Evolutionary conservation across 2,113 vertebrate genomes (phyloP).

Genomic region (Drymodes brunneopygia): DNA sequence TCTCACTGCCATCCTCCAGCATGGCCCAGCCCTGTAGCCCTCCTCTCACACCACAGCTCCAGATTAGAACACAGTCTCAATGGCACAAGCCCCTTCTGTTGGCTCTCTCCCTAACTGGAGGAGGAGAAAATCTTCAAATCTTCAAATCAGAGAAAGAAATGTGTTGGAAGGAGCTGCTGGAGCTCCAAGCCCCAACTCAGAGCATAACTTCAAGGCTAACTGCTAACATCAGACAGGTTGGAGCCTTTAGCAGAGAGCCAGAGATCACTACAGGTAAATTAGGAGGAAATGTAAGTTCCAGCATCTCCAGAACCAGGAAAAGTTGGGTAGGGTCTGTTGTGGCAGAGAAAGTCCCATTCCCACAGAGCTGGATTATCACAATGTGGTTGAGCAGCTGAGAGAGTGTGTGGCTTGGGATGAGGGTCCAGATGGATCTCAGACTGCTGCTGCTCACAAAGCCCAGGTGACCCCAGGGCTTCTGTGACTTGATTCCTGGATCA

Average conservation of each 20-base stretch:
- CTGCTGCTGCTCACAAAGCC: neutral
- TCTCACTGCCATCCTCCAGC: neutral
- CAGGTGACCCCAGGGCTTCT: neutral
- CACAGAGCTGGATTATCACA: neutral
- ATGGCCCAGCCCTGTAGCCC: neutral
- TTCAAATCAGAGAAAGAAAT: neutral
- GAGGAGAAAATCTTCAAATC: neutral
- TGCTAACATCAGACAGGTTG: neutral
- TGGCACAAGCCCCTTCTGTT: neutral
- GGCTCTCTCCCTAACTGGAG: neutral
- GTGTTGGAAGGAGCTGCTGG: neutral
- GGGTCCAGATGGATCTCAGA: neutral
- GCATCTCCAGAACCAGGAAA: neutral
- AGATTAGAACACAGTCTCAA: neutral
- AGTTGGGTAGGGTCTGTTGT: neutral
- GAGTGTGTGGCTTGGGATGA: neutral
- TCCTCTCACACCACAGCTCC: neutral
- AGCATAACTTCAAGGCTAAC: neutral
- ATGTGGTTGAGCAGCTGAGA: neutral
- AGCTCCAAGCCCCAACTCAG: neutral
- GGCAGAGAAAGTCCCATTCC: neutral
- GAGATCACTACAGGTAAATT: neutral
- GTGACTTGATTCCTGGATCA: neutral
- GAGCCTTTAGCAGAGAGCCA: neutral
- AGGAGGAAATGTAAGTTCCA: neutral